Evolutionary conservation across 2,888 invertebrate genomes (phyloP).

Genomic region (Parnassius apollo): DNA sequence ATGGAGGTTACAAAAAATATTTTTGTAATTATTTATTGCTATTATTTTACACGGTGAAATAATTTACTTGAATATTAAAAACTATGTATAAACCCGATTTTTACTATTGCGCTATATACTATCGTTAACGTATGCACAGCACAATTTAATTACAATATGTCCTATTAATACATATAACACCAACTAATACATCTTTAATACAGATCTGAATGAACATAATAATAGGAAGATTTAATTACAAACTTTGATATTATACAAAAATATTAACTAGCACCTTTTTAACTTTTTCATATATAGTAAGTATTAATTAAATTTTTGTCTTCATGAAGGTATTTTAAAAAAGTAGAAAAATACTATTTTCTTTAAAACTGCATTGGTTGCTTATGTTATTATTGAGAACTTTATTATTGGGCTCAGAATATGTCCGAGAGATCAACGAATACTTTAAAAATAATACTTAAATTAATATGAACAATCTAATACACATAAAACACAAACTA

Average conservation of each 20-base stretch:
- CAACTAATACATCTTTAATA: too few species aligned
- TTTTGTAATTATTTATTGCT: slow-evolving; percentile 17
- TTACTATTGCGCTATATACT: slow-evolving; percentile 23
- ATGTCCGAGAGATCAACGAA: background rate
- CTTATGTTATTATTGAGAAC: too few species aligned
- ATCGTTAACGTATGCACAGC: slow-evolving; percentile 23
- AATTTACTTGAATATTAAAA: slow-evolving; percentile 25
- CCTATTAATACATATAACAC: background rate
- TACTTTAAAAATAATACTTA: slow-evolving; percentile 12
- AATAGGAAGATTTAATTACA: too few species aligned
- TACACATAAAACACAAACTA: background rate
- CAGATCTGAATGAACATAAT: too few species aligned
- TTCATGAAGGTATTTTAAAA: too few species aligned
- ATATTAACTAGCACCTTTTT: too few species aligned
- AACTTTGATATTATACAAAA: too few species aligned
- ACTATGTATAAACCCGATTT: slow-evolving; percentile 27
- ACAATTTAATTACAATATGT: slow-evolving; percentile 14
- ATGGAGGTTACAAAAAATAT: slow-evolving; percentile 1
- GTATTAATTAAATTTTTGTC: too few species aligned
- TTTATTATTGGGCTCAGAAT: background rate
- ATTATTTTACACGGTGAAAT: slow-evolving; percentile 23
- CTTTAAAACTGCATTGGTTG: too few species aligned
- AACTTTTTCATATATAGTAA: too few species aligned
- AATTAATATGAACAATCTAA: background rate
- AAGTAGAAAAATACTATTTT: too few species aligned